Evolutionary conservation across 1,140 invertebrate species (phyloP).

Genomic region (Pachyrhynchus sulphureomaculatus): DNA sequence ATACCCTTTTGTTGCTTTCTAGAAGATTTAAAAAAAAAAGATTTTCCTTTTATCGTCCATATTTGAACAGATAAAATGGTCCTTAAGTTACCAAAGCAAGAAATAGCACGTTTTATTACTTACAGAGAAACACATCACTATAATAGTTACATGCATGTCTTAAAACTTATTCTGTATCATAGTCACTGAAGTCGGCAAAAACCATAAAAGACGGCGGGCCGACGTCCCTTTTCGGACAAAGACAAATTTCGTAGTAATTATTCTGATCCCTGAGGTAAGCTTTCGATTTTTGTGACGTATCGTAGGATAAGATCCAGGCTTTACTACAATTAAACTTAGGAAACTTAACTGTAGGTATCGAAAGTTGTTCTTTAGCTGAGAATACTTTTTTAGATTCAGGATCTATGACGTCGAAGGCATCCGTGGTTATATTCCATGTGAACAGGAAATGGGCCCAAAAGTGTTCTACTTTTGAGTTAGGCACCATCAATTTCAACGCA

Average conservation of each 20-base stretch:
- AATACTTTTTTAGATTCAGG: constrained; percentile 39
- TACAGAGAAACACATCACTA: too few species aligned
- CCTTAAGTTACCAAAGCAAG: too few species aligned
- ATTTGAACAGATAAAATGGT: too few species aligned
- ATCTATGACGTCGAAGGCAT: constrained; percentile 47
- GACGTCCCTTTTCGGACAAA: neutral
- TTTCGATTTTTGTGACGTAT: constrained; percentile 39
- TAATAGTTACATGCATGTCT: too few species aligned
- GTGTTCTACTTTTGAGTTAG: constrained; percentile 37
- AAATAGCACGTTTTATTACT: too few species aligned
- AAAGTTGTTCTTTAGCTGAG: constrained; percentile 31
- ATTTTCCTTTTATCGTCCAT: too few species aligned
- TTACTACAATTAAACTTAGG: constrained; percentile 42
- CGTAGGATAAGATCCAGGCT: constrained; percentile 44
- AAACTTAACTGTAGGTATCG: constrained; percentile 11
- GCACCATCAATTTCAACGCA: constrained; percentile 40
- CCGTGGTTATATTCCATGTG: constrained; percentile 48
- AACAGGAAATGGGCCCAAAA: constrained; percentile 46
- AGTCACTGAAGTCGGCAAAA: neutral
- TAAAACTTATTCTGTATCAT: neutral
- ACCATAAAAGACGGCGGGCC: neutral
- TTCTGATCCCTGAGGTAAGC: constrained; percentile 46
- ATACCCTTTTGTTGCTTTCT: too few species aligned
- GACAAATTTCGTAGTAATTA: constrained; percentile 45
- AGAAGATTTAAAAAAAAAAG: too few species aligned